A percentile compares a stretch with the other conserved stretches of the same genome.
These are phyloP conservation scores for Penaeus indicus DNA, from an alignment of 1,140 invertebrate species.

Conservation along the genomic window DNA sequence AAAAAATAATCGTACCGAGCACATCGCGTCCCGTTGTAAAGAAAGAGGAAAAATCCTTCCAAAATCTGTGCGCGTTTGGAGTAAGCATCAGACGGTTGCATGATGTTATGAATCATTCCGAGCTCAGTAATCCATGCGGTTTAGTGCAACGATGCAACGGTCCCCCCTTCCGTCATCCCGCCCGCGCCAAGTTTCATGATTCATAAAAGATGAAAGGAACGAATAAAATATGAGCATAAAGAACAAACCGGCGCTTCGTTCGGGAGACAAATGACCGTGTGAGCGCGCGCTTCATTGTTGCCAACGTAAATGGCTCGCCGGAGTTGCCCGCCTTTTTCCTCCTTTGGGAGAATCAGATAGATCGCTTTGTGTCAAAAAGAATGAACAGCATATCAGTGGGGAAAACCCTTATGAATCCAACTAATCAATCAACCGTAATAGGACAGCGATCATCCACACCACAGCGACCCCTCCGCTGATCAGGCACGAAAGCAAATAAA, in stretches of 20 bases:
- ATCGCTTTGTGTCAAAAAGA: too few species aligned
- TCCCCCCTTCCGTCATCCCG: not conserved
- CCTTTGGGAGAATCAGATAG: too few species aligned
- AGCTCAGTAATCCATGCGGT: not conserved
- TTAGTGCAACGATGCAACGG: too few species aligned
- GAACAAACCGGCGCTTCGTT: constrained; percentile 9
- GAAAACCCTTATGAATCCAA: too few species aligned
- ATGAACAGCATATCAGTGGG: not conserved
- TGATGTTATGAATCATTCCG: not conserved
- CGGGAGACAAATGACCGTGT: constrained; percentile 52
- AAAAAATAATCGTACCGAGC: too few species aligned
- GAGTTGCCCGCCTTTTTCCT: too few species aligned
- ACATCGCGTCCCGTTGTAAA: too few species aligned
- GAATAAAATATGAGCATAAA: constrained; percentile 35
- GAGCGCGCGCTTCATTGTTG: constrained; percentile 31
- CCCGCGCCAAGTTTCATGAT: constrained; percentile 19
- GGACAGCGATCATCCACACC: too few species aligned
- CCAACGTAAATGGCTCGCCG: constrained; percentile 44
- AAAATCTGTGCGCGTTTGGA: too few species aligned
- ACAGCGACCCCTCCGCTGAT: not conserved
- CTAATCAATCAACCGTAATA: too few species aligned
- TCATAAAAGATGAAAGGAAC: constrained; percentile 43
- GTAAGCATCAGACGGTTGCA: too few species aligned
- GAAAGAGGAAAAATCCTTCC: too few species aligned
- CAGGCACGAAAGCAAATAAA: not conserved